Percentiles rank a stretch among this genome's conserved stretches.
phyloP scores from a whole-genome alignment of 2,888 invertebrate genomes.

The Amphimallon solstitiale region DNA sequence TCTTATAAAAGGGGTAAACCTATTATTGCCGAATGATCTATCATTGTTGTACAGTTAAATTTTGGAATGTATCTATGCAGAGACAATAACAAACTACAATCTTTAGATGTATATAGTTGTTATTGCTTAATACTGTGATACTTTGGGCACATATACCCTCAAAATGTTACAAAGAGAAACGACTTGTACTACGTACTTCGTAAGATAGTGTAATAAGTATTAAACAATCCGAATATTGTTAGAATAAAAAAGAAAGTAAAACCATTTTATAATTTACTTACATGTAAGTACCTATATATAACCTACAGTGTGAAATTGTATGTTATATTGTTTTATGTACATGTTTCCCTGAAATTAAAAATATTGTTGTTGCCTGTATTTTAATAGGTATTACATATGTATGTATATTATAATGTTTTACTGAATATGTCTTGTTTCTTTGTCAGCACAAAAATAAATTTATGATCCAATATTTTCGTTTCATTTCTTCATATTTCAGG shows the following conservation, averaged over 20 bases:
- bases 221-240: conserved; percentile 7
- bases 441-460: conserved; percentile 27
- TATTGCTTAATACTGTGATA: conserved; percentile 45
- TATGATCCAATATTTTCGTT: not conserved
- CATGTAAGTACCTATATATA: no score
- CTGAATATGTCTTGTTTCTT: conserved; percentile 18
- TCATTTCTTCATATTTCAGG: no score
- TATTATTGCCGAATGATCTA: no score
- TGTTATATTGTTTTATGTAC: conserved; percentile 7
- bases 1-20: no score
- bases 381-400: conserved; percentile 12
- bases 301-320: no score
- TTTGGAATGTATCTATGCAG: conserved; percentile 36
- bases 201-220: conserved; percentile 11
- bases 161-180: conserved; percentile 27
- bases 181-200: conserved; percentile 20
- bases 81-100: conserved; percentile 42
- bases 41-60: conserved; percentile 34
- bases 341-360: not conserved
- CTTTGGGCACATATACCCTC: conserved; percentile 43
- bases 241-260: not conserved
- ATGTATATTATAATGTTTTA: conserved; percentile 14
- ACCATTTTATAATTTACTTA: not conserved
- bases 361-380: conserved; percentile 12
- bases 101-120: conserved; percentile 37